These are phyloP conservation scores for Brassicogethes aeneus DNA, from an alignment of 2,888 invertebrate species.

Conservation along the genomic window DNA sequence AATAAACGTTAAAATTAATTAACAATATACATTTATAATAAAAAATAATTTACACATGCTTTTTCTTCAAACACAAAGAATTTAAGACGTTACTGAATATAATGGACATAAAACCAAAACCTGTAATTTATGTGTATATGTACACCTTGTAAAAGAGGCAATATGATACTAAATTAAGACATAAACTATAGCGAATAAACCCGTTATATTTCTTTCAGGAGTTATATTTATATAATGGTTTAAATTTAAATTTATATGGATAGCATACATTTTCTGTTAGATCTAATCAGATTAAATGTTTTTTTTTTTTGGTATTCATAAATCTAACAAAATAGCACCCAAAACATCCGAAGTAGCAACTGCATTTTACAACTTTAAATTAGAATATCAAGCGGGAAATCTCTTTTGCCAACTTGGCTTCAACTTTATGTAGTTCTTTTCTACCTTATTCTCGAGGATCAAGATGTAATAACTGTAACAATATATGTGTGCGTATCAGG, in stretches of 20 bases:
- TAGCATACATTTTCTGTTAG: not conserved
- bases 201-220: no score
- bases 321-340: constrained; percentile 18
- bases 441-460: constrained; percentile 25
- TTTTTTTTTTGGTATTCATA: constrained; percentile 15
- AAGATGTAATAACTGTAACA: constrained; percentile 28
- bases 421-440: constrained; percentile 18
- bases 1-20: no score
- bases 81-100: no score
- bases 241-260: not conserved
- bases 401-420: constrained; percentile 16
- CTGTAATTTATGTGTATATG: no score
- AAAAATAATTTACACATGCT: no score
- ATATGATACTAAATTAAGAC: no score
- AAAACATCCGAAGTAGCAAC: constrained; percentile 21
- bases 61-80: no score
- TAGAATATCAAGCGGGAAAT: constrained; percentile 26
- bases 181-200: no score
- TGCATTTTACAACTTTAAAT: constrained; percentile 27
- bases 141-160: no score
- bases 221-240: no score
- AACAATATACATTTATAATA: no score
- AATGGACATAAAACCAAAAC: no score
- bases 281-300: not conserved
- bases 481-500: constrained; percentile 25